Evolutionary conservation across 2,888 invertebrate genomes (phyloP).

Genomic region (Drosophila recens): DNA sequence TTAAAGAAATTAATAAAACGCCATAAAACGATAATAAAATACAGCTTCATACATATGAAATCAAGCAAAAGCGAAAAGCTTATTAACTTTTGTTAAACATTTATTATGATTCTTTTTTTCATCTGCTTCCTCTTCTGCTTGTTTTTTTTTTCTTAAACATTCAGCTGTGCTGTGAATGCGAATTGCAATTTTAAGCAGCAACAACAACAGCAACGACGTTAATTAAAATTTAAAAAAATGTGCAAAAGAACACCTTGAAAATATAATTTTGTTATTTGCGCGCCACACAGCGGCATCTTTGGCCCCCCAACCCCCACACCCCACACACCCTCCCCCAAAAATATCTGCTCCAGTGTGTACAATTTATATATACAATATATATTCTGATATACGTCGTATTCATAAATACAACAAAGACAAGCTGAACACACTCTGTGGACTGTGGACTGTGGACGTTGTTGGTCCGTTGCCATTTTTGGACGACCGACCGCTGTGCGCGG

Average conservation of each 20-base stretch:
- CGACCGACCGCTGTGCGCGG: conserved; percentile 78
- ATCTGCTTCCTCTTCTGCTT: not conserved
- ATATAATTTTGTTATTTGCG: conserved; percentile 79
- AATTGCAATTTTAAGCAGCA: conserved; percentile 69
- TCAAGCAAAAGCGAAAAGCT: conserved; percentile 62
- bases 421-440: conserved; percentile 16
- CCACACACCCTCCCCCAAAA: conserved; percentile 5
- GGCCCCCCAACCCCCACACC: not conserved
- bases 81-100: conserved; percentile 72
- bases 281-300: conserved; percentile 65
- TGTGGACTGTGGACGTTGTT: conserved; percentile 18
- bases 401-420: conserved; percentile 60
- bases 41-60: conserved; percentile 64
- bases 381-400: conserved; percentile 38
- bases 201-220: conserved; percentile 57
- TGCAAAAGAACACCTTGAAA: conserved; percentile 78
- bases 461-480: conserved; percentile 73
- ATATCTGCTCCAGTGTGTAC: conserved; percentile 3
- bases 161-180: conserved; percentile 61
- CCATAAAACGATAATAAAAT: conserved; percentile 73
- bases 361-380: not conserved
- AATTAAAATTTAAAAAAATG: conserved; percentile 75
- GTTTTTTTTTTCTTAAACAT: conserved; percentile 18
- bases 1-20: conserved; percentile 76
- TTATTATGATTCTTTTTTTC: conserved; percentile 57